A percentile compares a stretch with the other conserved stretches of the same genome.
phyloP scores from a whole-genome alignment of 2,888 invertebrate species.

The Lordiphosa fenestrarum region DNA sequence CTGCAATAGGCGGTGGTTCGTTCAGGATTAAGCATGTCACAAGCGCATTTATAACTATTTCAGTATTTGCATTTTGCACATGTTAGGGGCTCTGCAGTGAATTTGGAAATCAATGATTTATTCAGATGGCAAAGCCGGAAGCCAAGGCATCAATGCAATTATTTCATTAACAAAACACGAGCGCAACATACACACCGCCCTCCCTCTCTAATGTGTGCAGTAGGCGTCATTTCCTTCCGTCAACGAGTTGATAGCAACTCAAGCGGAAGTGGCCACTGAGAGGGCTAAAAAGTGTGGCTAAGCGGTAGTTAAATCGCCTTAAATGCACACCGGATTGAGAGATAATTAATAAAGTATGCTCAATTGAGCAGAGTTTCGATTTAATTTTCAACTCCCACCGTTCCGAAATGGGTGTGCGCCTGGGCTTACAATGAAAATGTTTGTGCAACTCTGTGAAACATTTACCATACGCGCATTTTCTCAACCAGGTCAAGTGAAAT shows the following conservation, averaged over 20 bases:
- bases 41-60: conserved; percentile 21
- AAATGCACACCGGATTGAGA: conserved; percentile 22
- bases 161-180: conserved; percentile 21
- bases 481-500: conserved; percentile 38
- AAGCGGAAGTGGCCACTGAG: conserved; percentile 14
- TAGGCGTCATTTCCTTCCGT: conserved; percentile 30
- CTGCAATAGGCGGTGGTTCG: conserved; percentile 3
- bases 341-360: conserved; percentile 18
- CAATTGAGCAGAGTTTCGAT: conserved; percentile 9
- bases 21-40: conserved; percentile 23
- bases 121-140: conserved; percentile 15
- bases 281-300: conserved; percentile 12
- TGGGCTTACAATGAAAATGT: conserved; percentile 40
- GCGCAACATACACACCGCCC: not conserved
- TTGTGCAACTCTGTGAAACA: conserved; percentile 11
- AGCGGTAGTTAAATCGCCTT: conserved; percentile 27
- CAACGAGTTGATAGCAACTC: conserved; percentile 16
- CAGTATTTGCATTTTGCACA: conserved; percentile 26
- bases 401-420: conserved; percentile 9
- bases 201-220: conserved; percentile 11
- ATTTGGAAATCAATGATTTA: conserved; percentile 27
- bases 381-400: conserved; percentile 6
- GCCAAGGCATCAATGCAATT: not conserved
- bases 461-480: conserved; percentile 24
- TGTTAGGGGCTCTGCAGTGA: conserved; percentile 4